Evolutionary conservation across 1,140 invertebrate genomes (phyloP).

Genomic region (Drosophila dunni): DNA sequence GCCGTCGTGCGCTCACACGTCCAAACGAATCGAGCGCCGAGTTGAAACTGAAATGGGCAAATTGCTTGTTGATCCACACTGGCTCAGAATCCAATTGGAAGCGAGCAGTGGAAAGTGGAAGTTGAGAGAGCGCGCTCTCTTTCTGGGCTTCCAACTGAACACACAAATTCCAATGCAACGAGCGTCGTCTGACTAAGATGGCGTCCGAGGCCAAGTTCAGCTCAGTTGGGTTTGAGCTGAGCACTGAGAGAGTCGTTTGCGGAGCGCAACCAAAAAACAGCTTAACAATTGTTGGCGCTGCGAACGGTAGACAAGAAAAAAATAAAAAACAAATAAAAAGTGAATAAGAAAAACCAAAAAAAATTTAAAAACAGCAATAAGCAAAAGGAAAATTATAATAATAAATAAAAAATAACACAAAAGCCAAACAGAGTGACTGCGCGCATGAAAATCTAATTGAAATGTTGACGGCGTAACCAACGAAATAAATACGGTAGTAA

Average conservation of each 20-base stretch:
- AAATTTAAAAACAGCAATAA: slow-evolving; percentile 34
- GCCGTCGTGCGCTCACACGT: slow-evolving; percentile 60
- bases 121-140: slow-evolving; percentile 24
- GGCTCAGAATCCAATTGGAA: slow-evolving; percentile 50
- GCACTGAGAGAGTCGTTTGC: slow-evolving; percentile 71
- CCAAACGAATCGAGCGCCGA: slow-evolving; percentile 60
- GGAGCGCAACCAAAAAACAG: slow-evolving; percentile 34
- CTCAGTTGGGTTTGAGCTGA: slow-evolving; percentile 74
- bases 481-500: slow-evolving; percentile 33
- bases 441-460: slow-evolving; percentile 58
- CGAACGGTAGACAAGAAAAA: slow-evolving; percentile 43
- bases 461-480: slow-evolving; percentile 64
- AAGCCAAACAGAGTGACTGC: slow-evolving; percentile 17
- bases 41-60: slow-evolving; percentile 66
- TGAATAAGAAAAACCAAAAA: slow-evolving; percentile 23
- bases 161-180: slow-evolving; percentile 34
- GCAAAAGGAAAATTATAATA: slow-evolving; percentile 15
- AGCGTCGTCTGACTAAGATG: slow-evolving; percentile 73
- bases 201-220: slow-evolving; percentile 84
- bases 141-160: slow-evolving; percentile 38
- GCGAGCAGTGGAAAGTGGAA: slow-evolving; percentile 37
- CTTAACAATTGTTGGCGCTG: slow-evolving; percentile 52
- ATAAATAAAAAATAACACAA: slow-evolving; percentile 25
- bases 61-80: slow-evolving; percentile 23
- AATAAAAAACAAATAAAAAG: neutral